Evolutionary conservation across 2,797 vertebrate species (phyloP), one percentile per base, ranked within the genome.

Genomic region (Podarcis lilfordi): DNA sequence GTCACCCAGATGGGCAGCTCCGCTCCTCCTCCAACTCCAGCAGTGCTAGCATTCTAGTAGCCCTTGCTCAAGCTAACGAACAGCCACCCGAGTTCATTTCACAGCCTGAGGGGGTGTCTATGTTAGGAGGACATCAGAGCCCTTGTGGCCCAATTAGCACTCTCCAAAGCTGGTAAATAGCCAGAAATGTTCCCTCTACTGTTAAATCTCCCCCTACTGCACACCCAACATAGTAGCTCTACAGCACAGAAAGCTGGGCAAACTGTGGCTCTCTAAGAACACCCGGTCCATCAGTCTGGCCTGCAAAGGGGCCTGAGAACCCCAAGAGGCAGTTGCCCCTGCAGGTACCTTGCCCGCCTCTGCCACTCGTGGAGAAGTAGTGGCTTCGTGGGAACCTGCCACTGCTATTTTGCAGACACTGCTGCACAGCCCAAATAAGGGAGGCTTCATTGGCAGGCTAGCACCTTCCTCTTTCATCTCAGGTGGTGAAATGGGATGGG

Each of bases 111-210:
- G 66, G 77, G 35, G 64, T 76, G 61, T 59, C 23, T 68, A 40
- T 9, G 32, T 77, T 27, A 25, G 10, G 61, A 76, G 19, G 55
- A 68, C 59, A 59, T 68, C 10, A 37, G 71, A 76, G 72, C 61
- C 27, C 61, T 86, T 69, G 71, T 68, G 88, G 78, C 43, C 29
- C 88, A 89, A 82, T 89, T 86, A 82, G 32, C 19, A 68, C 40
- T 76, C 71, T 86, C 43, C 71, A 77, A 86, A 86, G 40, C 21
- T 15, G 77, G 83, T 45, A 81, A 75, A 86, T 40, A 75, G 43
- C 79, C 61, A 86, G 27, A 55, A 68, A 81, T 8, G 23, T 76
- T 59, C 55, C 40, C 9, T 86, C 59, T 81, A 35, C 77, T 81
- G 45, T 61, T 84, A 8, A 71, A 43, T 76, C 64, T n/a, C 61